Evolutionary conservation across 2,888 invertebrate genomes (phyloP), one percentile per base, ranked within the genome.

Genomic region (Andrena trimmerana): DNA sequence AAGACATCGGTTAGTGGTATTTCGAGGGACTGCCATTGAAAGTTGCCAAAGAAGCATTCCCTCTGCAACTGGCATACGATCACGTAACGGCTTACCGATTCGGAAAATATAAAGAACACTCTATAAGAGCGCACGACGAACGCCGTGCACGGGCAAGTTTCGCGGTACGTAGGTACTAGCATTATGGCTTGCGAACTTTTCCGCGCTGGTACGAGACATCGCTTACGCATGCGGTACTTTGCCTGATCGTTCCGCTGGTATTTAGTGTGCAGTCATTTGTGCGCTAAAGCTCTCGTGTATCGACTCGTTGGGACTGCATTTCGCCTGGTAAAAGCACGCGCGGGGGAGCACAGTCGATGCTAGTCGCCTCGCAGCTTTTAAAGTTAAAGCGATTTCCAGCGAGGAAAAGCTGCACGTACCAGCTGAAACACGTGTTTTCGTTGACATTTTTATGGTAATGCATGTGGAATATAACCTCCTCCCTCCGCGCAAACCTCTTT

Each of bases 381-480:
- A 80, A 71, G 78, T 62, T 78, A 67, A 78, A 78, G 52, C 78
- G 79, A 77, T 79, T 79, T 59, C 29, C 24, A 13, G 52, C 13
- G 42, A 33, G n/a, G 74, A 50, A 74, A 65, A 27, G 48, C n/a
- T 20, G 33, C 20, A 31, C 24, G 4, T 8, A 29, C 60, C 8
- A 0, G 20, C 48, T 33, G 27, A 42, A 48, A n/a, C 20, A 33
- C 72, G 63, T 42, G 42, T 36, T 36, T 27, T 27, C 29, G 54
- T 50, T 48, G 33, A 36, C 20, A 54, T 10, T 1, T 62, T 20
- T 16, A 10, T 31, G 62, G 60, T 69, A 42, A 60, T 50, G 33
- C 68, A 20, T n/a, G n/a, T 33, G 20, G 29, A 36, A 27, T 7
- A 27, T 1, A 42, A 59, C 57, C 24, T 16, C 29, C 36, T 2